Evolutionary conservation across 1,140 invertebrate genomes (phyloP).

Genomic region (Potamilus streckersoni): DNA sequence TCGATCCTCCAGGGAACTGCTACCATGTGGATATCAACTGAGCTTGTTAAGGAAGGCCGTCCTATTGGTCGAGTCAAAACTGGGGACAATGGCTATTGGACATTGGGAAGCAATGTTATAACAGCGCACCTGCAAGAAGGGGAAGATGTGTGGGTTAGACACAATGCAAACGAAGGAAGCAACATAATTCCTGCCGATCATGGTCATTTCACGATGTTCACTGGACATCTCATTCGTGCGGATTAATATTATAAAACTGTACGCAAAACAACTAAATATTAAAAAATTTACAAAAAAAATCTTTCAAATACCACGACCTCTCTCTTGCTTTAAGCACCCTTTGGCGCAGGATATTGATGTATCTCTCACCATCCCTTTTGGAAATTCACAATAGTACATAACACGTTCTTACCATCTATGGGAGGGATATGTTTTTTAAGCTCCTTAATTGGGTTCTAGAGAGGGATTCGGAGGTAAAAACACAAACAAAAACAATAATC

Average conservation of each 20-base stretch:
- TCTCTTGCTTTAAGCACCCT: too few species aligned
- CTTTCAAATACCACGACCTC: too few species aligned
- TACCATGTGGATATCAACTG: constrained; percentile 20
- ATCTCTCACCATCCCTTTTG: too few species aligned
- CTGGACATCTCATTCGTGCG: constrained; percentile 19
- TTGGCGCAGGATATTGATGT: too few species aligned
- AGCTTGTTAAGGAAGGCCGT: constrained; percentile 8
- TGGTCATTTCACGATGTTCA: constrained; percentile 23
- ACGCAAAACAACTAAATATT: neutral
- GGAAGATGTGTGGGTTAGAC: constrained; percentile 30
- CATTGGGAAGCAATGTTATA: constrained; percentile 25
- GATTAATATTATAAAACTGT: neutral
- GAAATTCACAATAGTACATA: too few species aligned
- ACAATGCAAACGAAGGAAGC: constrained; percentile 20
- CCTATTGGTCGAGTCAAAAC: constrained; percentile 25
- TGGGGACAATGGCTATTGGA: constrained; percentile 31
- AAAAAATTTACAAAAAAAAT: too few species aligned
- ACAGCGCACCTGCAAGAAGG: constrained; percentile 7
- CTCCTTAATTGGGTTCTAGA: too few species aligned
- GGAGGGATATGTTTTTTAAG: too few species aligned
- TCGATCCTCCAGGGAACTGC: constrained; percentile 19
- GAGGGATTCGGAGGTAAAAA: too few species aligned
- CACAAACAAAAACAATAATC: too few species aligned
- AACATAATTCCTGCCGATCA: constrained; percentile 10
- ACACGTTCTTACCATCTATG: too few species aligned